phyloP scores from a whole-genome alignment of 1,140 invertebrate genomes.

The Zaprionus kolodkinae region DNA sequence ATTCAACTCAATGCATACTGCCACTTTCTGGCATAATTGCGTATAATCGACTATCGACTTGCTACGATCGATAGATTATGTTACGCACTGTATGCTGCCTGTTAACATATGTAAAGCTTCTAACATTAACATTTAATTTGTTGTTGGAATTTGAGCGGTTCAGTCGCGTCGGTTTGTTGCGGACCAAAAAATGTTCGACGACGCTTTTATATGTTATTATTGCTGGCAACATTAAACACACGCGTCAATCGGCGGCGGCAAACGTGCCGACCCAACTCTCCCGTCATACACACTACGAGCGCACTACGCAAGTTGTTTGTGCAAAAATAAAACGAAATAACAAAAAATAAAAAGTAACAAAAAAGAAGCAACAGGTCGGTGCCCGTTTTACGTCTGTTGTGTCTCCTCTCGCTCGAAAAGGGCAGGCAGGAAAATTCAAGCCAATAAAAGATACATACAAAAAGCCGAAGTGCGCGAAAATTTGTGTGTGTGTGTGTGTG shows the following conservation, averaged over 20 bases:
- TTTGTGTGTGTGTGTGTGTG: conserved; percentile 37
- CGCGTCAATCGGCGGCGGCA: conserved; percentile 15
- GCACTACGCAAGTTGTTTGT: conserved; percentile 15
- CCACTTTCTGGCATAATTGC: not conserved
- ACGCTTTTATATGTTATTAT: conserved; percentile 25
- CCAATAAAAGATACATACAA: conserved; percentile 81
- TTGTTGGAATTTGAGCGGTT: conserved; percentile 50
- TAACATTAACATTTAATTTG: conserved; percentile 41
- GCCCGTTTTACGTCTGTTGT: conserved; percentile 28
- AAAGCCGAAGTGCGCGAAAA: conserved; percentile 72
- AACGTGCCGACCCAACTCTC: not conserved
- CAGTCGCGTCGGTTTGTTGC: conserved; percentile 40
- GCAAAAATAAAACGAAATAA: conserved; percentile 1
- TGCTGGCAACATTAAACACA: conserved; percentile 32
- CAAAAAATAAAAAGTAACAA: conserved; percentile 12
- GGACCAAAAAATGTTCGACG: conserved; percentile 17
- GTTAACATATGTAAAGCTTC: conserved; percentile 36
- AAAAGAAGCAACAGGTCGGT: conserved; percentile 38
- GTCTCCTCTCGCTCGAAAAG: conserved; percentile 51
- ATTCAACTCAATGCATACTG: too few relatives aligned
- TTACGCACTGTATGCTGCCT: not conserved
- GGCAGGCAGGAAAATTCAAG: conserved; percentile 71
- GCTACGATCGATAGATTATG: conserved; percentile 18
- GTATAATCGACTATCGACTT: conserved; percentile 1
- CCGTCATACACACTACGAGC: not conserved